Base-by-base conservation (phyloP, 2,797 vertebrate species). In the Natrix natrix region DNA sequence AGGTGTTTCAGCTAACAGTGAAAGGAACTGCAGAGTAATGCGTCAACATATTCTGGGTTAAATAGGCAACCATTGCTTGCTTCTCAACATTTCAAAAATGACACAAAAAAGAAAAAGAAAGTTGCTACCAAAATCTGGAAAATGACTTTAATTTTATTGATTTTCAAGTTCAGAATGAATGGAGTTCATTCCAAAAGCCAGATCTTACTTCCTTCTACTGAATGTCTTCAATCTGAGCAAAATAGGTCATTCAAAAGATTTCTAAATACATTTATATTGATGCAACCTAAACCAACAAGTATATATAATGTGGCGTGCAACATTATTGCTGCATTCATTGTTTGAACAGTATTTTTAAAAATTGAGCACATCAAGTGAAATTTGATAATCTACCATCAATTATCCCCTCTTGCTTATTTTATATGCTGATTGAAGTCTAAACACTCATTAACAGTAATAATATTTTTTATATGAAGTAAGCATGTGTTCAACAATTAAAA, bases 401-500 rank as follows among this genome's bases (percentile, higher is more conserved):
- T 16, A 32, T 83, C 66, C 66, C 90, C 43, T 55, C n/a, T 93
- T 93, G 90, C 14, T 66, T 91, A 93, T 88, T 26, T 83, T 63
- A 88, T 78, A 91, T 88, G 63, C 86, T 54, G 16, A 88, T 24
- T 91, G 66, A 93, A 16, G 66, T 61, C 63, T 88, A 88, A 60
- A 54, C 37, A 63, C 28, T 91, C 90, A 93, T 88, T 78, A 93
- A 55, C 66, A 83, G 56, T 88, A 91, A 91, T 57, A 83, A 4
- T 56, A 78, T 88, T 74, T 32, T 93, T 88, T 63, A 93, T 93
- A 26, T 88, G 55, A 32, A 91, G 55, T 61, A 91, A 93, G 86
- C n/a, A 83, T 54, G 55, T 91, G 55, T 88, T 78, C 37, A 22
- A 22, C 86, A 61, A 88, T 88, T 90, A 78, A 87, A 69, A 59